These are phyloP conservation scores for Rhagologus leucostigma DNA, from an alignment of 2,113 vertebrate species.

Conservation along the genomic window DNA sequence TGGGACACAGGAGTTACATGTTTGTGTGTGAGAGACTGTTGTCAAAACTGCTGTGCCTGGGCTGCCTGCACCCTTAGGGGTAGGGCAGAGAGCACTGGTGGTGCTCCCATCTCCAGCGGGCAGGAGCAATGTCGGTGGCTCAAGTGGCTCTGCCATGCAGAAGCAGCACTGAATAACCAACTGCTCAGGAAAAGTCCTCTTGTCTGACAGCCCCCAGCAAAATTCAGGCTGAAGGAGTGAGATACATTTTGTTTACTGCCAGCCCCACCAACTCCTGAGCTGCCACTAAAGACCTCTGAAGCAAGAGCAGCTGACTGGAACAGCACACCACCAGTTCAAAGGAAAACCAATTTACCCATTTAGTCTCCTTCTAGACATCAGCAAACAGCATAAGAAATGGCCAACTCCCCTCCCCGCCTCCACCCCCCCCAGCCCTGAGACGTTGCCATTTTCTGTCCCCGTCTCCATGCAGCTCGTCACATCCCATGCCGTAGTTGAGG, in stretches of 20 bases:
- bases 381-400: neutral
- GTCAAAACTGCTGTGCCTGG: rapidly evolving
- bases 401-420: neutral
- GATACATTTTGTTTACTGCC: neutral
- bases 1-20: neutral
- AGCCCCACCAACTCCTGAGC: neutral
- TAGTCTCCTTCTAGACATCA: neutral
- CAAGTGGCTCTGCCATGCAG: neutral
- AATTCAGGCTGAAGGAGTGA: neutral
- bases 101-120: neutral
- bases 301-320: neutral
- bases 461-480: conserved; percentile 6
- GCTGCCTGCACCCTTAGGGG: neutral
- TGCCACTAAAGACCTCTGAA: neutral
- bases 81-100: neutral
- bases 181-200: neutral
- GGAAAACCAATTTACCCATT: neutral
- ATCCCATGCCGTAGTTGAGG: neutral
- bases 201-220: neutral
- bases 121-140: neutral
- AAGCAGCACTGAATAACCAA: neutral
- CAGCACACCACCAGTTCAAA: neutral
- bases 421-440: neutral
- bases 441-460: neutral
- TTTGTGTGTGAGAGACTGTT: neutral